Evolutionary conservation across 2,113 vertebrate species (phyloP).

Genomic region (Coturnix japonica): DNA sequence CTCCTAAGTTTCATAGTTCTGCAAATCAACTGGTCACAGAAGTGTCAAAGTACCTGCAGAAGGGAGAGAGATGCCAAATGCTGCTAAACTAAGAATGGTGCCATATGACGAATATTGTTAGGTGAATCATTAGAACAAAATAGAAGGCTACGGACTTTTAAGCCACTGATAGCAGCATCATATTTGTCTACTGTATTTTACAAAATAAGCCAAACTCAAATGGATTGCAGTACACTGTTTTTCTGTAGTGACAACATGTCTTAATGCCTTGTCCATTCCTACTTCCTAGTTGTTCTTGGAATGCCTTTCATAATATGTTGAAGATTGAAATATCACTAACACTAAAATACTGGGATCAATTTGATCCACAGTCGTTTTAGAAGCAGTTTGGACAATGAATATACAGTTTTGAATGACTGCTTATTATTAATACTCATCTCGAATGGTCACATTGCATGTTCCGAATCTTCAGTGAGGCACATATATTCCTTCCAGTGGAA

Average conservation of each 20-base stretch:
- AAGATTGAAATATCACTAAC: not conserved
- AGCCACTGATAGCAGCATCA: not conserved
- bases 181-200: not conserved
- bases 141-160: not conserved
- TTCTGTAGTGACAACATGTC: not conserved
- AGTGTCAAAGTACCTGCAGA: not conserved
- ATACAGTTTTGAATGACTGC: not conserved
- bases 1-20: not conserved
- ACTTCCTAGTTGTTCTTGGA: not conserved
- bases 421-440: not conserved
- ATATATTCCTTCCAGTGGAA: not conserved
- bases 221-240: not conserved
- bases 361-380: not conserved
- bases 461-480: not conserved
- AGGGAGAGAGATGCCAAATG: not conserved
- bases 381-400: not conserved
- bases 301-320: not conserved
- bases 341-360: not conserved
- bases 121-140: not conserved
- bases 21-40: not conserved
- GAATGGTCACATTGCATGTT: not conserved
- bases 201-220: not conserved
- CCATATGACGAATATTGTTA: not conserved
- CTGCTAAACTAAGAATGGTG: not conserved
- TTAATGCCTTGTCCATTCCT: not conserved